Evolutionary conservation across 1,140 invertebrate species (phyloP).

Genomic region (Calycopis cecrops): DNA sequence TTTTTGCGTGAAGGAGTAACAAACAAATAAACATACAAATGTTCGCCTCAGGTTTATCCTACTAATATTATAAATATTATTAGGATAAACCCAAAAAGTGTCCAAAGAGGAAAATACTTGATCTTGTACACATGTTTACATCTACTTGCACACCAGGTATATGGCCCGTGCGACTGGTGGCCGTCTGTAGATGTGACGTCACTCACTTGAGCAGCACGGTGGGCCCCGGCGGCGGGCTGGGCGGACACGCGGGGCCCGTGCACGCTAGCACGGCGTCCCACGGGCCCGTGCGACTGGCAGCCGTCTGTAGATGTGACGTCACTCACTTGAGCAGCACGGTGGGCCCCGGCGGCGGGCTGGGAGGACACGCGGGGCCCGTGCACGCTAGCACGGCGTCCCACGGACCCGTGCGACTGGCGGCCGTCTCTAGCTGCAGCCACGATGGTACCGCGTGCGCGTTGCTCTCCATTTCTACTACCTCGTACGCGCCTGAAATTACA

Average conservation of each 20-base stretch:
- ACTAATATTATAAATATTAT: background rate
- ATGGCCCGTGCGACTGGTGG: background rate
- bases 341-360: slow-evolving; percentile 17
- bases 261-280: slow-evolving; percentile 51
- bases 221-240: background rate
- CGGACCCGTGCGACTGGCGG: slow-evolving; percentile 33
- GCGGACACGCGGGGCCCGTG: slow-evolving; percentile 24
- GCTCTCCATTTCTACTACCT: slow-evolving; percentile 42
- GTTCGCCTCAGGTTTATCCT: too few relatives aligned
- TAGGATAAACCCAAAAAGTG: background rate
- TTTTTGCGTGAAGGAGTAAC: too few relatives aligned
- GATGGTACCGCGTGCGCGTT: slow-evolving; percentile 25
- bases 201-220: slow-evolving; percentile 11
- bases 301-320: background rate
- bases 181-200: background rate
- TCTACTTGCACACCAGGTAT: too few relatives aligned
- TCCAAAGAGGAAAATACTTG: too few relatives aligned
- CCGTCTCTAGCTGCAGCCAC: slow-evolving; percentile 38
- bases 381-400: slow-evolving; percentile 51
- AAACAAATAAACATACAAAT: too few relatives aligned
- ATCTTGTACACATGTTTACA: too few relatives aligned
- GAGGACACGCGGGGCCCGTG: slow-evolving; percentile 24
- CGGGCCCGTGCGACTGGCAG: slow-evolving; percentile 2
- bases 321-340: slow-evolving; percentile 44
- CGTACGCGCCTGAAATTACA: slow-evolving; percentile 38